Percentiles rank a stretch among this genome's conserved stretches.
phyloP scores from a whole-genome alignment of 2,113 vertebrate genomes.

The Corydoras maculifer region DNA sequence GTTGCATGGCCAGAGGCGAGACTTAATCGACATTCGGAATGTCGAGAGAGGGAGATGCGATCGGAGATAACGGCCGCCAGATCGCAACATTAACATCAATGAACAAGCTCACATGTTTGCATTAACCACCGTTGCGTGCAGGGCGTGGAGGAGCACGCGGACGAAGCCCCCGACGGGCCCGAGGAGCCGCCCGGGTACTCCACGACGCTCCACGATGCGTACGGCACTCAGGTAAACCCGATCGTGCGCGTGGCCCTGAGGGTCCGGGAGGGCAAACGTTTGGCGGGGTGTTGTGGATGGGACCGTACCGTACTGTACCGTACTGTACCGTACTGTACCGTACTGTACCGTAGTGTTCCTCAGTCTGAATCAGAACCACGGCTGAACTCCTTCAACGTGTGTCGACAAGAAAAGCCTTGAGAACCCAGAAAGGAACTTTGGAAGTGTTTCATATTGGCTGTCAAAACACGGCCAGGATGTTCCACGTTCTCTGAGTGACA shows the following conservation, averaged over 20 bases:
- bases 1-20: slow-evolving; percentile 21
- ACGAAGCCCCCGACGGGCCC: slow-evolving; percentile 40
- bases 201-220: slow-evolving; percentile 43
- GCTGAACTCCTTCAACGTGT: slow-evolving; percentile 13
- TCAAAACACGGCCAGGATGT: slow-evolving; percentile 32
- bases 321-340: slow-evolving; percentile 1
- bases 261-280: no score
- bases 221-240: slow-evolving; percentile 45
- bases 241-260: no score
- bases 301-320: neutral
- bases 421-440: slow-evolving; percentile 8
- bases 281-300: neutral
- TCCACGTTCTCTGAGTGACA: slow-evolving; percentile 5
- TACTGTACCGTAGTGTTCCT: neutral
- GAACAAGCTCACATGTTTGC: neutral
- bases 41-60: slow-evolving; percentile 34
- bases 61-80: slow-evolving; percentile 18
- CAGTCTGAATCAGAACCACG: neutral
- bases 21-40: slow-evolving; percentile 4
- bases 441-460: slow-evolving; percentile 16
- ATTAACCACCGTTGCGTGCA: slow-evolving; percentile 28
- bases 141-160: slow-evolving; percentile 40
- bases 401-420: slow-evolving; percentile 26
- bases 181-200: slow-evolving; percentile 49
- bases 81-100: slow-evolving; percentile 19